phyloP scores from a whole-genome alignment of 2,113 vertebrate species.

The Charadrius vociferus region DNA sequence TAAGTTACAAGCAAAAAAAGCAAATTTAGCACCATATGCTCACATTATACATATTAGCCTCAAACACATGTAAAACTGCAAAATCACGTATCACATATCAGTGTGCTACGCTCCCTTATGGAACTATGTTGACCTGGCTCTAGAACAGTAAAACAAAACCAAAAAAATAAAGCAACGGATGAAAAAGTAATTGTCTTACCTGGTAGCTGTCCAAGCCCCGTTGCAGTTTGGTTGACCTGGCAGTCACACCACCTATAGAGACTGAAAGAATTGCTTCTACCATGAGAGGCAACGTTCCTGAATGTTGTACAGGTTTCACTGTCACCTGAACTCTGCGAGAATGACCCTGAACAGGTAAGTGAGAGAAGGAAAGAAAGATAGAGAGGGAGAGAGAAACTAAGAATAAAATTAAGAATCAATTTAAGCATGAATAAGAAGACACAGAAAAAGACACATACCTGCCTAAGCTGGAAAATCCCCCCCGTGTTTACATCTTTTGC shows the following conservation, averaged over 20 bases:
- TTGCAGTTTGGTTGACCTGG: conserved; percentile 91
- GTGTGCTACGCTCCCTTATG: neutral
- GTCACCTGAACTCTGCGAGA: conserved; percentile 92
- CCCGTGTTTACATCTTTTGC: conserved; percentile 94
- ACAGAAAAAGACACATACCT: conserved; percentile 75
- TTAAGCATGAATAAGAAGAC: neutral
- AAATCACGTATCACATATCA: neutral
- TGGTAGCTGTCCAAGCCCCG: conserved; percentile 96
- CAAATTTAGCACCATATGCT: neutral
- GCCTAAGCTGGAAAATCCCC: conserved; percentile 94
- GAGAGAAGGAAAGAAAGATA: neutral
- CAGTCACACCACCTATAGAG: conserved; percentile 91
- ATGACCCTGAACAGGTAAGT: conserved; percentile 83
- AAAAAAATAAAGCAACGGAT: neutral
- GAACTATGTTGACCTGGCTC: neutral
- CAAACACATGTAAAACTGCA: neutral
- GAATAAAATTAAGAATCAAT: neutral
- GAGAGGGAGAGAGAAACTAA: neutral
- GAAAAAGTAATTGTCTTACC: conserved; percentile 72
- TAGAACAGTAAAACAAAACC: neutral
- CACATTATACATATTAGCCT: neutral
- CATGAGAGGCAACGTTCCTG: conserved; percentile 92
- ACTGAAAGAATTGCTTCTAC: conserved; percentile 92
- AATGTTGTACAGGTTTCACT: conserved; percentile 92
- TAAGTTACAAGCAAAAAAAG: neutral